Conservation (phyloP, 2,888 invertebrate genomes). For the Drosophila gaucha region DNA sequence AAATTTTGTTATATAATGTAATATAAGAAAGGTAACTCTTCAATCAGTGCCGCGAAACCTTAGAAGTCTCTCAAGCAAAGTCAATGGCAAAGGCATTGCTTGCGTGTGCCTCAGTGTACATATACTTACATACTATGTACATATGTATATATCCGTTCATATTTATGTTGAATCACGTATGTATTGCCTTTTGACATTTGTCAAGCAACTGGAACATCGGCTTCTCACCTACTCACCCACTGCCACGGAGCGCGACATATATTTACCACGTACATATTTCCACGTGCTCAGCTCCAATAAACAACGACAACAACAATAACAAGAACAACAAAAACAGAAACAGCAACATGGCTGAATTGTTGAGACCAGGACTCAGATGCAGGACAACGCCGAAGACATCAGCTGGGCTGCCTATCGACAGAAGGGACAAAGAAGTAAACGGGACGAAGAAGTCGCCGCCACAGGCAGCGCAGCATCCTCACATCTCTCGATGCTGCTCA, state of each 20-base stretch:
- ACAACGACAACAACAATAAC: not conserved
- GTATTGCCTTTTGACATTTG: constrained; percentile 24
- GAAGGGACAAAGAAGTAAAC: not conserved
- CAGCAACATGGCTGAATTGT: not conserved
- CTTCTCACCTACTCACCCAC: constrained; percentile 9
- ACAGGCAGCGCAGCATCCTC: constrained; percentile 7
- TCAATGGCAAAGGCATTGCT: constrained; percentile 11
- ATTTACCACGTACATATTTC: constrained; percentile 23
- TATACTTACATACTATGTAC: not conserved
- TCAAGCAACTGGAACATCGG: constrained; percentile 7
- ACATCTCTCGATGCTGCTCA: not conserved
- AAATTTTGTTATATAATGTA: constrained; percentile 1
- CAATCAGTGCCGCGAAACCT: constrained; percentile 1
- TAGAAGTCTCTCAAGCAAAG: constrained; percentile 11
- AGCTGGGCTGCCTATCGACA: not conserved
- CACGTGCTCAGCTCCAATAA: constrained; percentile 8
- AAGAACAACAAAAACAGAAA: too few species aligned
- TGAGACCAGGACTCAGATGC: not conserved
- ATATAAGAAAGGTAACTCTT: constrained; percentile 1
- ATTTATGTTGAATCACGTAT: not conserved
- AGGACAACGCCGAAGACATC: not conserved
- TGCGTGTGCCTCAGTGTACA: too few species aligned
- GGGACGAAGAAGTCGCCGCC: not conserved
- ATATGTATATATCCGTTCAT: not conserved
- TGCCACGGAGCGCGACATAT: constrained; percentile 9